Evolutionary conservation across 2,797 vertebrate genomes (phyloP), one percentile per base, ranked within the genome.

Genomic region (Morelia viridis): DNA sequence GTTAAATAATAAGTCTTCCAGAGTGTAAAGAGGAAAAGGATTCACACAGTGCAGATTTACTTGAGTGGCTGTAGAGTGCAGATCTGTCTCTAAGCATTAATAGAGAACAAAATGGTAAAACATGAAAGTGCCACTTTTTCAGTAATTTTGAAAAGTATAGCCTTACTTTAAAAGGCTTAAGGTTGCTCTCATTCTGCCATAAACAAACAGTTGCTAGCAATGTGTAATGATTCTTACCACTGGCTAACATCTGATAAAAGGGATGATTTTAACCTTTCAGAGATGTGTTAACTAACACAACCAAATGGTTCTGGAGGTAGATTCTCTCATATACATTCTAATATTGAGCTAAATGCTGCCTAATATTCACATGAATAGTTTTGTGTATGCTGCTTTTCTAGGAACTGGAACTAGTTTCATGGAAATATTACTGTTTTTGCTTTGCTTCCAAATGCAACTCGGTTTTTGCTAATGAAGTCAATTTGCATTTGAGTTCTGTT

Each of bases 211-310:
- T 53, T 92, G 93, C 88, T 65, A 76, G 89, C 84, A 95, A 96
- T 93, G 94, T 95, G 95, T 95, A 94, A 95, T 91, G 92, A 88
- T 96, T 93, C 17, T 90, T 0, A 88, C 62, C 28, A 85, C 13
- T 65, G 85, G 65, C 57, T 92, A 90, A 61, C 57, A 80, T 62
- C 88, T 71, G 56, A 60, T 80, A 22, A 64, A 64, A 50, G 35
- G 58, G 53, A 83, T 90, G 65, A 56, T 90, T 92, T 90, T 87
- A 92, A 80, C n/a, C 64, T 86, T 53, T 86, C 41, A 76, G 28
- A 86, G 56, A 60, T 58, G 56, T 65, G 19, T 58, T 58, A 89
- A 71, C 50, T 62, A 90, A 53, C 80, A 9, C 58, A 62, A 62
- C 22, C 76, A 71, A 62, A 92, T 53, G 2, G 58, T 76, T 90